Evolutionary conservation across 2,113 vertebrate species (phyloP), one percentile per base, ranked within the genome.

Genomic region (Scytalopus superciliaris): DNA sequence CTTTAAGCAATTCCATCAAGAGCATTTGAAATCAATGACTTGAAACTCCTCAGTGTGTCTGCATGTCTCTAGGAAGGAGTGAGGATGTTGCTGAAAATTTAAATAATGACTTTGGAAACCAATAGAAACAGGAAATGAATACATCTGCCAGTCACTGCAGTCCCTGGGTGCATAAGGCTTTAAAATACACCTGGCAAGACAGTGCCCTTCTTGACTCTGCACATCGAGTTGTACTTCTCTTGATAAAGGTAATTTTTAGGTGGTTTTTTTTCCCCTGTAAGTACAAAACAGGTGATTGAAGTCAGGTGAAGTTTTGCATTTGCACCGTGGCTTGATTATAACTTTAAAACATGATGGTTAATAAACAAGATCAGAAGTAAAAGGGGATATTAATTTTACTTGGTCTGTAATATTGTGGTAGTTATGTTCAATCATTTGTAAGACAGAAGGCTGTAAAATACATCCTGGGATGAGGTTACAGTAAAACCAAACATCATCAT

Each of bases 321-420:
- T 88, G 9, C 81, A 57, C 40, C 60, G n/a, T 24, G 31, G 37
- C 73, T 78, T 84, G 49, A 78, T 84, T 52, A 72, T 57, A 45
- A 87, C 21, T 86, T 95, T 24, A 47, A 77, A 90, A 60, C 23
- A 8, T 33, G 52, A 49, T 39, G 30, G 79, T 63, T 87, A 93
- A 95, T 95, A 60, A 90, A 83, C 95, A 88, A 49, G 49, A 72
- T 92, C 57, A 62, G 40, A 66, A 82, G 68, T 96, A 95, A 93
- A 97, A 96, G 47, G 84, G 96, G 90, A 9, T 92, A 35, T 96
- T 96, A 94, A 94, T 93, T 96, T 96, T 96, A 89, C 85, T 95
- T 81, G 63, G 39, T 89, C 78, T 92, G 27, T 89, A 87, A 96
- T 95, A 86, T 86, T 42, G 33, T n/a, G 16, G 94, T 57, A 79